Base-by-base conservation (phyloP, 2,888 invertebrate species). In the Leucoma salicis region DNA sequence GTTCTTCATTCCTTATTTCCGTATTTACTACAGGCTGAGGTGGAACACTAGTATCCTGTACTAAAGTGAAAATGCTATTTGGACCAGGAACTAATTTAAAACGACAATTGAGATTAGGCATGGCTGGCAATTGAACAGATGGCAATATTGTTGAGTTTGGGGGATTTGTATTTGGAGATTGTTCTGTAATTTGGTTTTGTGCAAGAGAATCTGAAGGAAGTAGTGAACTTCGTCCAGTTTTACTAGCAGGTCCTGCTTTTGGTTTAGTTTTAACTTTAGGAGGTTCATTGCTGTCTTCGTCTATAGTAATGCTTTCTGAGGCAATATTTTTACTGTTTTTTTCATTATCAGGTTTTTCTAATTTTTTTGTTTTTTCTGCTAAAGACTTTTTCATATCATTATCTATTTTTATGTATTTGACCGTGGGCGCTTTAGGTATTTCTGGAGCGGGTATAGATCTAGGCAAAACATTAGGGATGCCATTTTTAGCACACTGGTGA, bases 401-500 rank as follows among this genome's bases (percentile, higher is more conserved):
- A 44, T 71, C 72, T 36, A 74, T 61, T 61, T 74, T 82, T 18
- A 89, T 87, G 44, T 87, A 89, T 55, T 88, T 88, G 1, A 89
- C 76, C n/a, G 74, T 73, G 8, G 82, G 47, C 7, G 71, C 58
- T 66, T 78, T 85, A 1, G 82, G 83, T 13, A 76, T 71, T 21
- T 78, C 78, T 0, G 74, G 78, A 1, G 55, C 59, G 14, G 65
- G 58, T 15, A 65, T 42, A 14, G 56, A 64, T 48, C 74, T 77
- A 14, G 65, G 62, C 46, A 78, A 74, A 32, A 69, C 38, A 64
- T 84, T 87, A 12, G 77, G 72, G 10, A 66, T 62, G 42, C 80
- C 81, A 54, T 71, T 82, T 70, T 82, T 88, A 16, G 89, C 82
- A 64, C 90, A 90, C 28, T 72, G 80, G 46, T 90, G 90, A 44